A percentile compares a stretch with the other conserved stretches of the same genome.
phyloP scores from a whole-genome alignment of 2,113 vertebrate genomes.

The Heterochromis multidens region DNA sequence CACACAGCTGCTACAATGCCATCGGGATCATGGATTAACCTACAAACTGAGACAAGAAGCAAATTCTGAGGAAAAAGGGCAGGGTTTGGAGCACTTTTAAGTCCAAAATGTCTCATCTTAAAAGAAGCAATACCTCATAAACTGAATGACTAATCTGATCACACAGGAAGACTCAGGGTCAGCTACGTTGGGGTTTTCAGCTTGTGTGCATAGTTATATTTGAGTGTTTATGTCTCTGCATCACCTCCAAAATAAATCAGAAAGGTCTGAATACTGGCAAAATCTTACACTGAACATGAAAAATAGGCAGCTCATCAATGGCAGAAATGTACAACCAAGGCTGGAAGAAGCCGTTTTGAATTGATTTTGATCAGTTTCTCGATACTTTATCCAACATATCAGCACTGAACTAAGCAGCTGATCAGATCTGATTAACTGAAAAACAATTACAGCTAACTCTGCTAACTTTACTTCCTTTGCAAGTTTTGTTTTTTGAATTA shows the following conservation, averaged over 20 bases:
- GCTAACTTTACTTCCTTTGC: too few species aligned
- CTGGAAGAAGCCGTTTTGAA: rapidly evolving
- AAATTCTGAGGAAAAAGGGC: not conserved
- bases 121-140: not conserved
- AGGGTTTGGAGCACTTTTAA: not conserved
- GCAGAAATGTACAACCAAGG: not conserved
- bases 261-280: not conserved
- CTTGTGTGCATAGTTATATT: not conserved
- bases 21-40: constrained; percentile 7
- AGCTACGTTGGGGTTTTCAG: not conserved
- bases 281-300: rapidly evolving
- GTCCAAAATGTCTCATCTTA: not conserved
- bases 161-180: not conserved
- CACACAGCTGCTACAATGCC: not conserved
- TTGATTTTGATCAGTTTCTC: too few species aligned
- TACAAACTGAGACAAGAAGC: not conserved
- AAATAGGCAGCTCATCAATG: not conserved
- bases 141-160: not conserved
- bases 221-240: not conserved
- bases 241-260: not conserved
- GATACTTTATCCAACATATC: too few species aligned
- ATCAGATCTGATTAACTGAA: not conserved
- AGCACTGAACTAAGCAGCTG: not conserved
- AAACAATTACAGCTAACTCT: not conserved
- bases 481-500: not conserved